Conservation (phyloP, 2,888 invertebrate genomes). For the Nesidiocoris tenuis region DNA sequence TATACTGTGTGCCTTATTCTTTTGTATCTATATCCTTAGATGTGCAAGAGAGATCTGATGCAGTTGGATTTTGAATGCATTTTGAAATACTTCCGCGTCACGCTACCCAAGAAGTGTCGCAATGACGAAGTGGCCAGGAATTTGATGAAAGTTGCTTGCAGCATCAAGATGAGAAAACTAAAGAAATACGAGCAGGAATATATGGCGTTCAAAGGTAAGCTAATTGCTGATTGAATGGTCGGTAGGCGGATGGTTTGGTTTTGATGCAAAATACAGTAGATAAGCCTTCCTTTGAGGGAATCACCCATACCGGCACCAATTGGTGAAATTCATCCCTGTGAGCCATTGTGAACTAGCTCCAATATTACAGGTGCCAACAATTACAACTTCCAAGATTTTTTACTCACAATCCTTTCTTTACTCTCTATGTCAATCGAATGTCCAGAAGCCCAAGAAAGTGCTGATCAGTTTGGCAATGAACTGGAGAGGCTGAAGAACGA, state of each 20-base stretch:
- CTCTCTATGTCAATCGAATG: too few species aligned
- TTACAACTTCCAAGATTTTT: too few species aligned
- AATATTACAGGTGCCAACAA: too few species aligned
- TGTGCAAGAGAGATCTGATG: constrained; percentile 85
- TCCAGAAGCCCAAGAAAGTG: constrained; percentile 62
- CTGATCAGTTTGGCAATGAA: constrained; percentile 62
- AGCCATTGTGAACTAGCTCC: too few species aligned
- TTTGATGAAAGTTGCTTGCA: constrained; percentile 86
- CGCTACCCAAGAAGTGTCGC: constrained; percentile 93
- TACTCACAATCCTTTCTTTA: too few species aligned
- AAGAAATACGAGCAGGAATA: constrained; percentile 94
- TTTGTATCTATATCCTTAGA: constrained; percentile 55
- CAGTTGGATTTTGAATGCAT: constrained; percentile 96
- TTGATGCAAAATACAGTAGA: too few species aligned
- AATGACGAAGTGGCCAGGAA: constrained; percentile 85
- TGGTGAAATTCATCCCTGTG: too few species aligned
- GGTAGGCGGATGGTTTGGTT: not conserved
- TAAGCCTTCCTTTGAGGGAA: too few species aligned
- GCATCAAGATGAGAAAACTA: constrained; percentile 87
- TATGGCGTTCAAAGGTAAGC: constrained; percentile 69
- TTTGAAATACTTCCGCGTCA: constrained; percentile 95
- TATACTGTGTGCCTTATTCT: too few species aligned
- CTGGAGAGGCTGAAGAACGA: constrained; percentile 60
- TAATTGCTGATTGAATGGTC: not conserved
- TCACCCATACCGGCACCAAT: too few species aligned